Percentiles rank a stretch among this genome's conserved stretches.
phyloP scores from a whole-genome alignment of 1,140 invertebrate species.

The Halyomorpha halys region DNA sequence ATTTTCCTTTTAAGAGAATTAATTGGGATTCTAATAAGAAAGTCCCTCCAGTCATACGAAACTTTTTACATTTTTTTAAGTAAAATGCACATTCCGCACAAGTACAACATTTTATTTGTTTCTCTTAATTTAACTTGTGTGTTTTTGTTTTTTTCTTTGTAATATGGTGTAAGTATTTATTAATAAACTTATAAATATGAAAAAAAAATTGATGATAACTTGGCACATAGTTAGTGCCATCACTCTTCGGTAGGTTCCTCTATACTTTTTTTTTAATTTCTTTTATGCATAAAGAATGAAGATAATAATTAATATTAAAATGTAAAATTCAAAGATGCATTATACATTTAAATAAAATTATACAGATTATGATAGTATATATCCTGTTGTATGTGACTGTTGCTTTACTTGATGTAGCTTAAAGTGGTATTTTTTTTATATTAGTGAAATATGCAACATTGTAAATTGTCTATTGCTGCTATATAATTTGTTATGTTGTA shows the following conservation, averaged over 20 bases:
- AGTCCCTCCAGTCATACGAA: background rate
- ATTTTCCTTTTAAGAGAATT: background rate
- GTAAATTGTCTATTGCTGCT: conserved; percentile 19
- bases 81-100: conserved; percentile 15
- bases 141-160: too few relatives aligned
- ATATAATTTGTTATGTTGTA: conserved; percentile 20
- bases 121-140: conserved; percentile 1
- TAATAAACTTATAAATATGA: conserved; percentile 4
- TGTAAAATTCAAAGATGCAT: conserved; percentile 22
- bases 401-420: conserved; percentile 28
- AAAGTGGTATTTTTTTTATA: conserved; percentile 18
- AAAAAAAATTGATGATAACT: conserved; percentile 1
- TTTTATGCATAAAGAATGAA: conserved; percentile 14
- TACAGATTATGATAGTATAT: conserved; percentile 25
- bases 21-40: background rate
- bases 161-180: conserved; percentile 3
- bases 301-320: conserved; percentile 27
- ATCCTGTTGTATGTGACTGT: conserved; percentile 25
- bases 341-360: conserved; percentile 17
- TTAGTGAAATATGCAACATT: conserved; percentile 17
- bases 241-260: conserved; percentile 20
- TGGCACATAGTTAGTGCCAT: conserved; percentile 1
- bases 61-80: conserved; percentile 3
- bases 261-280: conserved; percentile 16
- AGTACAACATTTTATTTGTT: conserved; percentile 9